These are phyloP conservation scores for Yoshiicerus persimilis DNA, from an alignment of 1,140 invertebrate genomes.

Conservation along the genomic window DNA sequence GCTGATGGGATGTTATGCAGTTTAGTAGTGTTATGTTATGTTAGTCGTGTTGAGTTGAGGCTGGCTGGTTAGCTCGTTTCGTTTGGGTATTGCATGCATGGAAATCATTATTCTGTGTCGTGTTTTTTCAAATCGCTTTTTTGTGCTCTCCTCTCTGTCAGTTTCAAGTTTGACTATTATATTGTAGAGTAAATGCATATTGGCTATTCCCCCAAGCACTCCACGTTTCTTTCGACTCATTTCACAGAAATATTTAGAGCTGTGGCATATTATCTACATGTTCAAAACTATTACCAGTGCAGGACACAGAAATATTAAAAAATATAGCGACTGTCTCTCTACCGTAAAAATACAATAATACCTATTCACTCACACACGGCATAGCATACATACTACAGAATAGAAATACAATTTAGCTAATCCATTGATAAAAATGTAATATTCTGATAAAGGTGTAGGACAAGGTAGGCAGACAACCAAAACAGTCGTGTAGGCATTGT, in stretches of 20 bases:
- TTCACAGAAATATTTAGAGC: not conserved
- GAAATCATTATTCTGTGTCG: slow-evolving; percentile 42
- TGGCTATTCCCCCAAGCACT: slow-evolving; percentile 1
- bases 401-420: not conserved
- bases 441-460: not conserved
- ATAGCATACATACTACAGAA: not conserved
- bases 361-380: not conserved
- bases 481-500: not conserved
- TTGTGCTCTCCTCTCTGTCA: slow-evolving; percentile 28
- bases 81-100: slow-evolving; percentile 35
- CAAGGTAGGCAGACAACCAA: not conserved
- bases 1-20: not conserved
- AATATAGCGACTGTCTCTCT: not conserved
- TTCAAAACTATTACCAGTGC: not conserved
- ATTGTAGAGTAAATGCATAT: slow-evolving; percentile 10
- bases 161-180: slow-evolving; percentile 20
- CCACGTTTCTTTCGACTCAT: slow-evolving; percentile 16
- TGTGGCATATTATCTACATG: not conserved
- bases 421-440: slow-evolving; percentile 18
- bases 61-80: not conserved
- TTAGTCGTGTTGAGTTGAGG: not conserved
- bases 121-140: slow-evolving; percentile 42
- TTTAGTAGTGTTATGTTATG: not conserved
- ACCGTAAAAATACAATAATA: not conserved
- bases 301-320: not conserved